phyloP scores from a whole-genome alignment of 2,888 invertebrate species.

The Andrena minutula region DNA sequence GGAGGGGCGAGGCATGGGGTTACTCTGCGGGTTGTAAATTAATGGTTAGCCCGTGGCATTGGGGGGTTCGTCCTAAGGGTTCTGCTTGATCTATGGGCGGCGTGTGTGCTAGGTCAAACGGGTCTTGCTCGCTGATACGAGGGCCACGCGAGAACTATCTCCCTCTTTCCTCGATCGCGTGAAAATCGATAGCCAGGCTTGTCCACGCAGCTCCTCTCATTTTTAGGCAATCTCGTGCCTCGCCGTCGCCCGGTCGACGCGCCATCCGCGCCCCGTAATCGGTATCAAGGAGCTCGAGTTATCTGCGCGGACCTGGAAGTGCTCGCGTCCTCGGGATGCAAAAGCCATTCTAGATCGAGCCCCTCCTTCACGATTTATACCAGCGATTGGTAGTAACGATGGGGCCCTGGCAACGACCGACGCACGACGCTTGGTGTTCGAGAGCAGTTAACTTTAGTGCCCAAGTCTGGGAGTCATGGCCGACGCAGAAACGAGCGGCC shows the following conservation, averaged over 20 bases:
- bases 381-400: slow-evolving; percentile 33
- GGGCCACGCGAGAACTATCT: slow-evolving; percentile 69
- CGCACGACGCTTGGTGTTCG: slow-evolving; percentile 41
- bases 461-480: not conserved
- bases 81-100: slow-evolving; percentile 82
- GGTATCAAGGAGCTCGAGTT: slow-evolving; percentile 18
- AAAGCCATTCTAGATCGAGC: slow-evolving; percentile 50
- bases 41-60: slow-evolving; percentile 82
- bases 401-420: slow-evolving; percentile 40
- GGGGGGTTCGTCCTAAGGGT: slow-evolving; percentile 80
- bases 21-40: slow-evolving; percentile 84
- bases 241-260: slow-evolving; percentile 20
- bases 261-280: slow-evolving; percentile 47
- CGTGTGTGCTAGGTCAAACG: slow-evolving; percentile 81
- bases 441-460: slow-evolving; percentile 54
- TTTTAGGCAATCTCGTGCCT: not conserved
- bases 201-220: not conserved
- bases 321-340: slow-evolving; percentile 42
- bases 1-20: slow-evolving; percentile 76
- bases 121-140: slow-evolving; percentile 74
- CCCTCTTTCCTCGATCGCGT: slow-evolving; percentile 41
- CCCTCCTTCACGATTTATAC: slow-evolving; percentile 58
- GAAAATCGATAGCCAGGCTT: slow-evolving; percentile 51
- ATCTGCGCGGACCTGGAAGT: slow-evolving; percentile 26
- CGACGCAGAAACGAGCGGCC: not conserved